Evolutionary conservation across 1,140 invertebrate species (phyloP).

Genomic region (Procambarus virginalis): DNA sequence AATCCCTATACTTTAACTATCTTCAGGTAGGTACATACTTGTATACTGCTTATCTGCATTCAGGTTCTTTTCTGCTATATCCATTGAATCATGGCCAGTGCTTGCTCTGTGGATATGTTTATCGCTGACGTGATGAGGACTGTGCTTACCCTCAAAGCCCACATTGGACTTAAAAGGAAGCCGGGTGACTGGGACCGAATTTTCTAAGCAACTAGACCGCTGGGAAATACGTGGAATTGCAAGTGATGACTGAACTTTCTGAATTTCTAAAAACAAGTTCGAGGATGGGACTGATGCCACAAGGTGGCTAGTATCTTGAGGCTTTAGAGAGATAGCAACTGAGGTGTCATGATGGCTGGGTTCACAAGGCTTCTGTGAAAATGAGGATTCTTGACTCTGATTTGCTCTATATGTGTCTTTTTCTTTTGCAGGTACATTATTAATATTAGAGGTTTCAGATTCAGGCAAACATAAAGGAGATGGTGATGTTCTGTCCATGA

Average conservation of each 20-base stretch:
- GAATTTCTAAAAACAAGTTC: not conserved
- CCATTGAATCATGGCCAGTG: not conserved
- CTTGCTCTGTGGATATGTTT: not conserved
- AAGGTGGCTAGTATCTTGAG: not conserved
- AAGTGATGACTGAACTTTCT: not conserved
- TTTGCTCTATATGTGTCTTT: slow-evolving; percentile 24
- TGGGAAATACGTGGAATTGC: not conserved
- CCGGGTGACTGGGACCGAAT: not conserved
- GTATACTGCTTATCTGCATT: not conserved
- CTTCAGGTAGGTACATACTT: not conserved
- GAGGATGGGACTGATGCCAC: slow-evolving; percentile 11
- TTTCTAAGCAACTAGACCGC: not conserved
- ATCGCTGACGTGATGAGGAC: not conserved
- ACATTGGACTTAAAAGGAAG: not conserved
- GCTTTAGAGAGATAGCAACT: slow-evolving; percentile 6
- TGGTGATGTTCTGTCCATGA: not conserved
- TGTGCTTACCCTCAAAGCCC: not conserved
- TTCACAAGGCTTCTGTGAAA: slow-evolving; percentile 21
- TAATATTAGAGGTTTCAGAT: slow-evolving; percentile 29
- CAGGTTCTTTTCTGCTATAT: not conserved
- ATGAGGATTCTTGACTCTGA: slow-evolving; percentile 17
- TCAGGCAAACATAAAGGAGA: not conserved
- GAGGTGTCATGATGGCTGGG: slow-evolving; percentile 1
- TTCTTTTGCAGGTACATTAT: slow-evolving; percentile 41
- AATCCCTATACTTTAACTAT: too few species aligned